Conservation (phyloP, 2,797 vertebrate genomes). For the Fundulus diaphanus region DNA sequence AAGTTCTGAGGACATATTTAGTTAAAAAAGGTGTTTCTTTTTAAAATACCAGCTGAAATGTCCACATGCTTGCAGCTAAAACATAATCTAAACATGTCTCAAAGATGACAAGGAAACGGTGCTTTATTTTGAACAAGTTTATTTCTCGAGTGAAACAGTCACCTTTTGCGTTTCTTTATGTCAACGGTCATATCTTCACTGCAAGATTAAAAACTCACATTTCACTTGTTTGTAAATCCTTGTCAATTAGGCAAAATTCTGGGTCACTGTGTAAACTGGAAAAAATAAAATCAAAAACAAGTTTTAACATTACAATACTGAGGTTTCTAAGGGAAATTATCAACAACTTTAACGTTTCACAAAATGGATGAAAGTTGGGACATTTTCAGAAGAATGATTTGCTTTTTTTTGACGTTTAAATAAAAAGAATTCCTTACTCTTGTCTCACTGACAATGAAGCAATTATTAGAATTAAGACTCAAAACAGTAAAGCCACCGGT, state of each 20-base stretch:
- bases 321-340: slow-evolving; percentile 21
- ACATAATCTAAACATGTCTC: background rate
- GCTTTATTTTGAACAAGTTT: slow-evolving; percentile 47
- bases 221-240: slow-evolving; percentile 12
- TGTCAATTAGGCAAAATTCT: slow-evolving; percentile 9
- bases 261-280: slow-evolving; percentile 16
- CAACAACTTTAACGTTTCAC: slow-evolving; percentile 43
- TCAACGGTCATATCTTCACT: slow-evolving; percentile 3
- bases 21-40: too few species aligned
- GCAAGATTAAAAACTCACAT: slow-evolving; percentile 20
- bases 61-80: background rate
- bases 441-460: background rate
- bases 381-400: slow-evolving; percentile 22
- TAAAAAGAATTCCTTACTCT: background rate
- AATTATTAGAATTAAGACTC: slow-evolving; percentile 8
- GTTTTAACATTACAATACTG: slow-evolving; percentile 24
- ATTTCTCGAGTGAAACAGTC: slow-evolving; percentile 51
- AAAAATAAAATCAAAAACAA: slow-evolving; percentile 5
- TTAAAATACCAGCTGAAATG: too few species aligned
- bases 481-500: background rate
- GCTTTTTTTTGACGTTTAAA: slow-evolving; percentile 4
- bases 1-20: too few species aligned
- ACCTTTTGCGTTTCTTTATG: slow-evolving; percentile 26
- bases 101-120: background rate
- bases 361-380: slow-evolving; percentile 48